Evolutionary conservation across 2,113 vertebrate species (phyloP), one percentile per base, ranked within the genome.

Genomic region (Mustela lutreola): DNA sequence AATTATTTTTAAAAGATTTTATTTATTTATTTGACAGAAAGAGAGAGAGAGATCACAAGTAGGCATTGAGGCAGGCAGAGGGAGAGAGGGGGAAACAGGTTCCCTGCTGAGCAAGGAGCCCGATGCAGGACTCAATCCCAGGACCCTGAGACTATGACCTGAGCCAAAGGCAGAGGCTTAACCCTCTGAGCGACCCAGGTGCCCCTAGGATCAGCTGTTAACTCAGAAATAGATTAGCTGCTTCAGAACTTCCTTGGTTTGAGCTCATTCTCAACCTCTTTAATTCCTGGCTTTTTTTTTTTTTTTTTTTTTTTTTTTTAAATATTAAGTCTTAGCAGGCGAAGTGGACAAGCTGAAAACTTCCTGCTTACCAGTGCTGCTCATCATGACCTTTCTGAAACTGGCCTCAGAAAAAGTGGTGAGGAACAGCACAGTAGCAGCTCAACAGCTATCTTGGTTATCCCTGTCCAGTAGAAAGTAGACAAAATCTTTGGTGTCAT

Each of bases 181-280:
- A 53, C 50, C 15, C 50, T 53, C 50, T 53, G 50, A 53, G 50
- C 50, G 4, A 53, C 50, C 50, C 50, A 53, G 50, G 50, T 16
- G 15, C 15, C 50, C 50, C 50, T 53, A 53, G 50, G 50, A 53
- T 53, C 50, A 53, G 15, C 15, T 53, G 50, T 53, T 53, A 81
- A 39, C 15, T 96, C 26, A 67, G 73, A 78, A 89, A 92, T 36
- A 91, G 11, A 60, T 94, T 84, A 75, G 39, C 75, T 85, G 26
- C 79, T 97, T 89, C 65, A 94, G 65, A 91, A 94, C 14, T 79
- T 91, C 24, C 58, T 71, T 85, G 28, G 24, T 84, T 81, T 94
- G 42, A 91, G 56, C 71, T 94, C 56, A 50, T 89, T 79, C 70
- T 86, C 58, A 94, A 36, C 21, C 33, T 89, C 82, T 94, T 76